Conservation (phyloP, 2,113 vertebrate genomes). For the Cygnus buccinator region DNA sequence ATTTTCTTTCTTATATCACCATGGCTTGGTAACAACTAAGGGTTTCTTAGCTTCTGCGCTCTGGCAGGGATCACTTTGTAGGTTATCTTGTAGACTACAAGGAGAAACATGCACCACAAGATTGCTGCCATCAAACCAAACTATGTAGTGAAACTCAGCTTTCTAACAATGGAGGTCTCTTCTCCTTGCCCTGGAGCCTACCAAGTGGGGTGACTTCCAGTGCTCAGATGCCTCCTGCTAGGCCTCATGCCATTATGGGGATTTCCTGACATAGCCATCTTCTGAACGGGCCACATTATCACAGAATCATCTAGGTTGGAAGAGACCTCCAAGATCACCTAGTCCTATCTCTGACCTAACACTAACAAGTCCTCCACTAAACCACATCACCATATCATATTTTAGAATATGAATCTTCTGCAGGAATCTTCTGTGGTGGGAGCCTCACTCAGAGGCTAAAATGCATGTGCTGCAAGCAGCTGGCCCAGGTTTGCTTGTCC, state of each 20-base stretch:
- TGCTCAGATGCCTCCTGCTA: not conserved
- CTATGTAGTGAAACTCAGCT: not conserved
- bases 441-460: not conserved
- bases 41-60: not conserved
- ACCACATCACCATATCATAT: too few species aligned
- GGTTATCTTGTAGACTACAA: not conserved
- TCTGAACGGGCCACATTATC: not conserved
- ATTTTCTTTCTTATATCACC: not conserved
- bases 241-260: not conserved
- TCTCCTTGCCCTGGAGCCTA: not conserved
- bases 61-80: not conserved
- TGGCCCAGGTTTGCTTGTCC: not conserved
- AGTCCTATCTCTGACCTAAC: too few species aligned
- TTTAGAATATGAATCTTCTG: too few species aligned
- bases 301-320: too few species aligned
- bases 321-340: too few species aligned
- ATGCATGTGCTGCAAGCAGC: not conserved
- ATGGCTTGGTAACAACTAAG: not conserved
- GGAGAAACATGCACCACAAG: not conserved
- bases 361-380: too few species aligned
- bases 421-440: fast-evolving
- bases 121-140: not conserved
- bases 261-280: not conserved
- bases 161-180: not conserved
- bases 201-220: not conserved